These are phyloP conservation scores for Catharus minimus DNA, from an alignment of 2,113 vertebrate species.

Conservation along the genomic window DNA sequence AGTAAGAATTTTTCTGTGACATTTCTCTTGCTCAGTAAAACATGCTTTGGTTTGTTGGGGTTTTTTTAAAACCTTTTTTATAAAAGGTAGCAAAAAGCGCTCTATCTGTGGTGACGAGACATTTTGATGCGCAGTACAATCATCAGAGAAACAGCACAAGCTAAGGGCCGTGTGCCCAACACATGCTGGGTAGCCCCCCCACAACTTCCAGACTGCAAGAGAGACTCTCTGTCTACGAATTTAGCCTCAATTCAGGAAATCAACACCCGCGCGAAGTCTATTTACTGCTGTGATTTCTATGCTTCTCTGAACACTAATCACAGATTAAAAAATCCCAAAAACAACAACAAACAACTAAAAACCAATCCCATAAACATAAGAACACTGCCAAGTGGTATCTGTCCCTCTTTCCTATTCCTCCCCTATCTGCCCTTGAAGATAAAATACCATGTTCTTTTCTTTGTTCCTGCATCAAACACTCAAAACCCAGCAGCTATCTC, in stretches of 20 bases:
- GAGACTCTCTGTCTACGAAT: neutral
- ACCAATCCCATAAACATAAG: neutral
- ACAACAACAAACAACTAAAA: neutral
- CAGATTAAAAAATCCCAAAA: neutral
- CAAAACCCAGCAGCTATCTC: neutral
- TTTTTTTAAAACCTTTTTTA: neutral
- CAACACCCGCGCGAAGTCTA: neutral
- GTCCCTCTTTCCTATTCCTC: neutral
- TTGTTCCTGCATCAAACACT: neutral
- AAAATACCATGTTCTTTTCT: neutral
- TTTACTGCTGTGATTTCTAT: neutral
- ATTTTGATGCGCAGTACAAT: neutral
- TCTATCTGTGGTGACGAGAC: neutral
- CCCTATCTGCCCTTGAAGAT: neutral
- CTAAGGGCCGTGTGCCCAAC: fast-evolving
- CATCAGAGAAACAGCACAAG: neutral
- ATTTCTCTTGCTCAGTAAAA: neutral
- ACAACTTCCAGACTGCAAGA: neutral
- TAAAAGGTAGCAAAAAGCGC: neutral
- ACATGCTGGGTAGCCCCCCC: neutral
- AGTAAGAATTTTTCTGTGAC: neutral
- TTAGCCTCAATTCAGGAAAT: neutral
- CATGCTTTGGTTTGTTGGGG: fast-evolving
- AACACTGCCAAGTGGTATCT: neutral
- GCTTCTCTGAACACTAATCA: neutral